A percentile compares a stretch with the other conserved stretches of the same genome.
These are phyloP conservation scores for Cybosia mesomella DNA, from an alignment of 2,888 invertebrate species.

Conservation along the genomic window DNA sequence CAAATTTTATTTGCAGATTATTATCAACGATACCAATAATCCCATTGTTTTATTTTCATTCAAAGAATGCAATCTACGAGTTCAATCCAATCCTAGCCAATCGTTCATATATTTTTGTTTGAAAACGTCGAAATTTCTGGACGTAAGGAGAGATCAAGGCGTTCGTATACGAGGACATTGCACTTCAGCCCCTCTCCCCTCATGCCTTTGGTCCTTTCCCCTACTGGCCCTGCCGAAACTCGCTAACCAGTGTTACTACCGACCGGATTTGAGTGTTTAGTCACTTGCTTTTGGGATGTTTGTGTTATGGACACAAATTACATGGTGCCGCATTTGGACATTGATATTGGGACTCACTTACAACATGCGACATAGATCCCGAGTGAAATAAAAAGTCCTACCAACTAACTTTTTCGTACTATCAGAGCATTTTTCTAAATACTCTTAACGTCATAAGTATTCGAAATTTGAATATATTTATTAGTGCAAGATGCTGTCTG, in stretches of 20 bases:
- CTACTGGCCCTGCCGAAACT: constrained; percentile 78
- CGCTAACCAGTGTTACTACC: constrained; percentile 76
- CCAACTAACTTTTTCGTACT: not conserved
- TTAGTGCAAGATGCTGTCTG: not conserved
- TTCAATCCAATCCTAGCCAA: constrained; percentile 44
- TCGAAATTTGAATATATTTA: not conserved
- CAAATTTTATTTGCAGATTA: no score
- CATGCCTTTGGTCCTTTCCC: constrained; percentile 75
- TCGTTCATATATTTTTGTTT: constrained; percentile 55
- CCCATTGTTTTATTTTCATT: not conserved
- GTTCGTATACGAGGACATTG: constrained; percentile 86
- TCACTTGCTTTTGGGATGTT: constrained; percentile 64
- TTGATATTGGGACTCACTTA: constrained; percentile 1
- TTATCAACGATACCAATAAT: not conserved
- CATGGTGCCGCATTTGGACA: constrained; percentile 16
- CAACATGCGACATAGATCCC: not conserved
- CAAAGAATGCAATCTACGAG: not conserved
- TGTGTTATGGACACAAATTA: constrained; percentile 52
- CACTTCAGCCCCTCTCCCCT: constrained; percentile 74
- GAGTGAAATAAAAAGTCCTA: not conserved
- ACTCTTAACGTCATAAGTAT: not conserved
- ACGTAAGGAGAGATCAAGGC: constrained; percentile 69
- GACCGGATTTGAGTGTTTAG: constrained; percentile 84
- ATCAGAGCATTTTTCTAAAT: not conserved
- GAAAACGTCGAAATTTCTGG: constrained; percentile 70